phyloP scores from a whole-genome alignment of 2,797 vertebrate genomes.

The Enteromius anoplus region DNA sequence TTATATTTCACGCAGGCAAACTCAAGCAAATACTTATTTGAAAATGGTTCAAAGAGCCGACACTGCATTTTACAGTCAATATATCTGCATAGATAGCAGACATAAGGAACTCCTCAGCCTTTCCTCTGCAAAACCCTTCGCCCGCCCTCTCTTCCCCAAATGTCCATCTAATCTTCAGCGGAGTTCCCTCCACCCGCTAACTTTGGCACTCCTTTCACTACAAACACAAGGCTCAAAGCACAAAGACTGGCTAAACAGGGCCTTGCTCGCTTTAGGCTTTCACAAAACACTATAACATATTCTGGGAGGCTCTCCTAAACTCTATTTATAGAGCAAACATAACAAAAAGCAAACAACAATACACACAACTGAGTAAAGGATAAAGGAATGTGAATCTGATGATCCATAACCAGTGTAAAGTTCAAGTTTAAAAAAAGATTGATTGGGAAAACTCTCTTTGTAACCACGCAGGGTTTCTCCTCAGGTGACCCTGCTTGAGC shows the following conservation, averaged over 20 bases:
- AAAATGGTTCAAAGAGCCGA: background rate
- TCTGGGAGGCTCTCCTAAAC: constrained; percentile 71
- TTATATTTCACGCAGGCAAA: background rate
- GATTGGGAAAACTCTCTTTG: constrained; percentile 15
- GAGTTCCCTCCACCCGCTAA: constrained; percentile 53
- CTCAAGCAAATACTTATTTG: background rate
- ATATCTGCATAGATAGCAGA: background rate
- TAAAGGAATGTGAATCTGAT: constrained; percentile 64
- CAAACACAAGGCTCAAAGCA: constrained; percentile 70
- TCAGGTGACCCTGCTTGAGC: constrained; percentile 27
- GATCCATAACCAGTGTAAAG: constrained; percentile 13
- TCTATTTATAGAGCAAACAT: constrained; percentile 74
- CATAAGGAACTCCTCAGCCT: constrained; percentile 7
- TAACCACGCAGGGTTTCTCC: background rate
- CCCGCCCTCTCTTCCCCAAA: background rate
- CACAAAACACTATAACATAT: constrained; percentile 67
- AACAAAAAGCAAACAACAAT: no score
- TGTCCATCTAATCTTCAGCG: constrained; percentile 58
- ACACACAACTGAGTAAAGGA: constrained; percentile 67
- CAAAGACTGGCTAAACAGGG: constrained; percentile 77
- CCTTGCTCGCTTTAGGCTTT: constrained; percentile 62
- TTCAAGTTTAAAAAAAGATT: background rate
- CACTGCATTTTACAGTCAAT: background rate
- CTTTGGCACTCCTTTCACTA: constrained; percentile 72
- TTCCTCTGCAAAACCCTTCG: background rate